A percentile compares a stretch with the other conserved stretches of the same genome.
Evolutionary conservation across 1,140 invertebrate species (phyloP).

Genomic region (Yoshiicerus persimilis): DNA sequence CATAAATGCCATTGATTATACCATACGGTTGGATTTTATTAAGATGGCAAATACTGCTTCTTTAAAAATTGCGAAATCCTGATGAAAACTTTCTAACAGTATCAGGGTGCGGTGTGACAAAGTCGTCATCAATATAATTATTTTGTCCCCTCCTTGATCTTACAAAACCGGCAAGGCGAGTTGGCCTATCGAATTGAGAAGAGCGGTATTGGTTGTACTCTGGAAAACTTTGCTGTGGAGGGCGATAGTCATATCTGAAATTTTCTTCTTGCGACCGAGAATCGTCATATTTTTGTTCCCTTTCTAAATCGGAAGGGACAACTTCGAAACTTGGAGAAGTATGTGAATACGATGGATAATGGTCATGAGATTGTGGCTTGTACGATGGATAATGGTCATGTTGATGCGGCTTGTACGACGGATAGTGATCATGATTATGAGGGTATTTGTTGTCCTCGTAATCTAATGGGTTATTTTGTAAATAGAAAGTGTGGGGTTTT

Average conservation of each 20-base stretch:
- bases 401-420: background rate
- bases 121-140: background rate
- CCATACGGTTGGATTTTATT: too few relatives aligned
- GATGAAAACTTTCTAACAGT: background rate
- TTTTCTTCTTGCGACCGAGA: too few relatives aligned
- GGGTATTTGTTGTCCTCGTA: background rate
- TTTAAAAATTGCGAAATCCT: background rate
- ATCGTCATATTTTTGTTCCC: background rate
- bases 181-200: background rate
- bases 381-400: background rate
- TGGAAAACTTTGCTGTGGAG: too few relatives aligned
- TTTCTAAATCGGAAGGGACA: background rate
- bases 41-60: background rate
- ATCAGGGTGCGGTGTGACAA: background rate
- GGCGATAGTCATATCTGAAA: too few relatives aligned
- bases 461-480: background rate
- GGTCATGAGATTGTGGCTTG: background rate
- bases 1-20: too few relatives aligned
- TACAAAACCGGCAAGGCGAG: background rate
- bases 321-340: background rate
- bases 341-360: background rate
- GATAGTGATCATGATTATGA: background rate
- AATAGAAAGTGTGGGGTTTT: background rate
- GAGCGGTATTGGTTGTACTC: too few relatives aligned
- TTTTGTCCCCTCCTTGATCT: background rate